Conservation (phyloP, 1,140 invertebrate species). For the Drosophila bocqueti region DNA sequence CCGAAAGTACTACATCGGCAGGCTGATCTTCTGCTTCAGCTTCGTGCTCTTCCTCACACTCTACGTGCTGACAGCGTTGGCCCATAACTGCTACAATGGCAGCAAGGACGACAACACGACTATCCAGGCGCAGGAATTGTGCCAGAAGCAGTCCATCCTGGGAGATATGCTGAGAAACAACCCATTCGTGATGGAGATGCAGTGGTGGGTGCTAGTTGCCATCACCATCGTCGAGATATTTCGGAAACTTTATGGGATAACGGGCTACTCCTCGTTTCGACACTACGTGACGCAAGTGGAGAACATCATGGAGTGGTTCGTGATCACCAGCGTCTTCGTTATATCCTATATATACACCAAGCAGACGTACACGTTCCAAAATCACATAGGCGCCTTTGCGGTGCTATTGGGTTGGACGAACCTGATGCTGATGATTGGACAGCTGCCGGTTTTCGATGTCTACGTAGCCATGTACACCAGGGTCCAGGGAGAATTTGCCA, state of each 20-base stretch:
- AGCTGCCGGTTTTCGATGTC: constrained; percentile 93
- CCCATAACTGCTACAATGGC: constrained; percentile 92
- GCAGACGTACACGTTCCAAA: constrained; percentile 92
- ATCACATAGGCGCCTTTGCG: constrained; percentile 90
- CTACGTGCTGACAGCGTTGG: constrained; percentile 91
- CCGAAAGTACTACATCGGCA: constrained; percentile 93
- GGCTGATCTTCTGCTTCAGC: constrained; percentile 91
- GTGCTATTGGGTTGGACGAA: constrained; percentile 94
- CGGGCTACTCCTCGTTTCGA: constrained; percentile 90
- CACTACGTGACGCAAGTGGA: constrained; percentile 93
- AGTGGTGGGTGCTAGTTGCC: constrained; percentile 91
- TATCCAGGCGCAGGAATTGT: constrained; percentile 89
- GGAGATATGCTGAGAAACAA: constrained; percentile 90
- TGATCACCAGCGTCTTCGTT: constrained; percentile 92
- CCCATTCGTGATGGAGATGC: constrained; percentile 90
- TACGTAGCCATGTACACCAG: constrained; percentile 95
- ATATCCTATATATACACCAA: constrained; percentile 92
- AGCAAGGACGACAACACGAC: constrained; percentile 89
- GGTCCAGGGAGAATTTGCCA: constrained; percentile 93
- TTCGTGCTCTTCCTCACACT: constrained; percentile 92
- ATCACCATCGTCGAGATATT: constrained; percentile 91
- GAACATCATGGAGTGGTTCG: constrained; percentile 94
- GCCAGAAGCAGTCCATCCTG: constrained; percentile 90
- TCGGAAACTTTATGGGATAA: constrained; percentile 91
- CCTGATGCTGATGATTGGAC: constrained; percentile 94